phyloP scores from a whole-genome alignment of 2,888 invertebrate genomes.

The Euzophera pinguis region DNA sequence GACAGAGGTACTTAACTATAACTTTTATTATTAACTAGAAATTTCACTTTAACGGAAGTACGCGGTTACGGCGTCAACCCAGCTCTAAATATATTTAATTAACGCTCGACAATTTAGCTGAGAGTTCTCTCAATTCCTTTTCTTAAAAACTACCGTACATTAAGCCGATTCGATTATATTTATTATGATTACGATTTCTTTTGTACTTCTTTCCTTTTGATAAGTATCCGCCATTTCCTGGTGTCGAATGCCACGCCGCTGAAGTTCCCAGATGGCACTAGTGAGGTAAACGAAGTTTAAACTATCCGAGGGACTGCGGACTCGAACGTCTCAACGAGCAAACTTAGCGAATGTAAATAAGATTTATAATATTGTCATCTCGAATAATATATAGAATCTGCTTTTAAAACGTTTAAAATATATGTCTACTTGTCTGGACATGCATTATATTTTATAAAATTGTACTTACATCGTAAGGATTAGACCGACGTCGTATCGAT shows the following conservation, averaged over 20 bases:
- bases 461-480: slow-evolving; percentile 73
- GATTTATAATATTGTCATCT: slow-evolving; percentile 72
- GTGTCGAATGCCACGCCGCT: slow-evolving; percentile 3
- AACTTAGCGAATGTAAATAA: slow-evolving; percentile 66
- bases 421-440: slow-evolving; percentile 71
- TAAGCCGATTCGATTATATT: slow-evolving; percentile 64
- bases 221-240: slow-evolving; percentile 39
- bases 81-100: slow-evolving; percentile 22
- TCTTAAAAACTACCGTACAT: slow-evolving; percentile 61
- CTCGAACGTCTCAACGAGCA: slow-evolving; percentile 5
- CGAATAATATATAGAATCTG: slow-evolving; percentile 73
- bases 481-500: slow-evolving; percentile 64
- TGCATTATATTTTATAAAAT: slow-evolving; percentile 58
- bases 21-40: slow-evolving; percentile 26
- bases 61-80: slow-evolving; percentile 42
- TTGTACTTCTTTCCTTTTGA: slow-evolving; percentile 67
- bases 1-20: slow-evolving; percentile 44
- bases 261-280: slow-evolving; percentile 56
- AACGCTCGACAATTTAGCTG: slow-evolving; percentile 27
- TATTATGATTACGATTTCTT: slow-evolving; percentile 58
- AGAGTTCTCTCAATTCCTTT: slow-evolving; percentile 63
- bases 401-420: slow-evolving; percentile 68
- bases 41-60: slow-evolving; percentile 43
- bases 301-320: slow-evolving; percentile 29
- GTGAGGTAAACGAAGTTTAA: slow-evolving; percentile 68